These are phyloP conservation scores for Sminthurinus signatus DNA, from an alignment of 1,140 invertebrate species.

Conservation along the genomic window DNA sequence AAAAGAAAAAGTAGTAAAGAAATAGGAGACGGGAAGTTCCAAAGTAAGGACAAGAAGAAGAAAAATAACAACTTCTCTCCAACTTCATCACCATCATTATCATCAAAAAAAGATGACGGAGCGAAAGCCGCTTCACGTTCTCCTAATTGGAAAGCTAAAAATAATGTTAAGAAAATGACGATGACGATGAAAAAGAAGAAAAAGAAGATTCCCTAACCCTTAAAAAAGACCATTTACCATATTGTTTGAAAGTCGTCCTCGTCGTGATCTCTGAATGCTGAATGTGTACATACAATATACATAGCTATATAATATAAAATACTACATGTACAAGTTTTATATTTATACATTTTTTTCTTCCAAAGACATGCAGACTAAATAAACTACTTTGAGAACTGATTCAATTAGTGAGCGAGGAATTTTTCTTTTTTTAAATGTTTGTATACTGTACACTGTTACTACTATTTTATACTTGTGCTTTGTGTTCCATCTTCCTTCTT, in stretches of 20 bases:
- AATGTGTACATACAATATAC: too few relatives aligned
- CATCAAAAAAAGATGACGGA: background rate
- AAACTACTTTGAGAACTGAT: slow-evolving; percentile 3
- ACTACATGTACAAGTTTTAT: too few relatives aligned
- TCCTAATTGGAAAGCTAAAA: background rate
- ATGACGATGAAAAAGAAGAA: background rate
- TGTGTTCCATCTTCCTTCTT: too few relatives aligned
- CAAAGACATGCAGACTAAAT: background rate
- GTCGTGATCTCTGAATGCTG: slow-evolving; percentile 3
- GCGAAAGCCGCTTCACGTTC: background rate
- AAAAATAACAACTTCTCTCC: background rate
- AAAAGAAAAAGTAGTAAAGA: background rate
- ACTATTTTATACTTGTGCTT: too few relatives aligned
- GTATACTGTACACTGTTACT: too few relatives aligned
- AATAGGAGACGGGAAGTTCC: background rate
- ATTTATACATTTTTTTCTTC: background rate
- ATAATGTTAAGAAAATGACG: background rate
- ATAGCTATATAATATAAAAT: too few relatives aligned
- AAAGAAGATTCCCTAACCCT: background rate
- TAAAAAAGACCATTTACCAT: slow-evolving; percentile 3
- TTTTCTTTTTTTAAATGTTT: too few relatives aligned
- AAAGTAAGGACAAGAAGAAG: background rate
- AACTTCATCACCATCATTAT: background rate
- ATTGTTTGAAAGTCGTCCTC: slow-evolving; percentile 7
- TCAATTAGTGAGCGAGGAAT: background rate